Evolutionary conservation across 2,888 invertebrate genomes (phyloP).

Genomic region (Ommatoiulus sabulosus): DNA sequence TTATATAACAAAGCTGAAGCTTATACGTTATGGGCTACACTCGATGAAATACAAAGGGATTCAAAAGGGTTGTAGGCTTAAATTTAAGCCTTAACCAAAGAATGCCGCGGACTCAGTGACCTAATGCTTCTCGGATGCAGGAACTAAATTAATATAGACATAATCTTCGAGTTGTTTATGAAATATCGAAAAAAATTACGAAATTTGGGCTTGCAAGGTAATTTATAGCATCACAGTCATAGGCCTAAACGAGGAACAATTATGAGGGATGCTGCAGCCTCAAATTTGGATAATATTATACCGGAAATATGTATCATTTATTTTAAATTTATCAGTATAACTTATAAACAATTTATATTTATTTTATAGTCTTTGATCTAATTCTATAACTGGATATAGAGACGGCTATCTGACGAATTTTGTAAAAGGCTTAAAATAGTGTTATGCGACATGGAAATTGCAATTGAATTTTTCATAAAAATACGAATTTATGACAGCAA

Average conservation of each 20-base stretch:
- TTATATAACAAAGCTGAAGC: neutral
- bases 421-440: no score
- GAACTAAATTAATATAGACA: neutral
- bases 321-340: neutral
- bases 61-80: neutral
- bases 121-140: neutral
- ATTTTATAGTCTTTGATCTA: no score
- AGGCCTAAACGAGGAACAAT: neutral
- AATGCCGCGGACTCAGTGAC: neutral
- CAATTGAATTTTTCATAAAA: no score
- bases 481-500: no score
- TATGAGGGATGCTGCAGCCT: no score
- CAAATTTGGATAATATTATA: neutral
- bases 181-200: neutral
- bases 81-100: neutral
- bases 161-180: neutral
- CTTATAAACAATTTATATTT: no score
- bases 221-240: neutral
- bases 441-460: no score
- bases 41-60: neutral
- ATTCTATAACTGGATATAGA: no score
- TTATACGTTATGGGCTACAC: neutral
- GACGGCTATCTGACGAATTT: no score
- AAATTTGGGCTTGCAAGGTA: neutral
- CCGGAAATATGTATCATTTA: neutral